phyloP scores from a whole-genome alignment of 2,888 invertebrate genomes.

The Tyria jacobaeae region DNA sequence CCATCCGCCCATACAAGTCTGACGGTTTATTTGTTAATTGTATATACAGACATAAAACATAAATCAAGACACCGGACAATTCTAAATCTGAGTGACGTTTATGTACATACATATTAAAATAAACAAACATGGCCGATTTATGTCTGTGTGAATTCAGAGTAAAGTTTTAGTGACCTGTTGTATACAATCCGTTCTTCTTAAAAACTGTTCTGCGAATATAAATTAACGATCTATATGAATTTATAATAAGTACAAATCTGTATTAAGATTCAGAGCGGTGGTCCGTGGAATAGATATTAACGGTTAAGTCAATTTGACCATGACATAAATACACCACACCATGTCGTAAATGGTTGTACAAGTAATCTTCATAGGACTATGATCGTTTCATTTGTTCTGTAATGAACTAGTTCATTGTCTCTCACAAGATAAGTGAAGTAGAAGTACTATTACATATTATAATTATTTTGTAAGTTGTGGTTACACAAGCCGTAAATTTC shows the following conservation, averaged over 20 bases:
- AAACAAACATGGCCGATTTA: conserved; percentile 5
- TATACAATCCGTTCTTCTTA: not conserved
- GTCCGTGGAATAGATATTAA: conserved; percentile 2
- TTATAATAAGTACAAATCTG: not conserved
- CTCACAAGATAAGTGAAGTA: too few relatives aligned
- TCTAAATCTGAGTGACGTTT: conserved; percentile 16
- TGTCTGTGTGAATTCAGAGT: conserved; percentile 1
- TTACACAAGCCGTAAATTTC: too few relatives aligned
- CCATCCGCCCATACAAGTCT: not conserved
- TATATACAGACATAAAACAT: conserved; percentile 12
- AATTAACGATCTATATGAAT: not conserved
- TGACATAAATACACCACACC: not conserved
- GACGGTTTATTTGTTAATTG: not conserved
- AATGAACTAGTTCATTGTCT: not conserved
- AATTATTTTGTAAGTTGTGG: too few relatives aligned
- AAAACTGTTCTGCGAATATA: not conserved
- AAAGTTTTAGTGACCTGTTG: conserved; percentile 3
- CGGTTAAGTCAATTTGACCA: not conserved
- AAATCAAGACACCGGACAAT: not conserved
- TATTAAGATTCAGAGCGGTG: not conserved
- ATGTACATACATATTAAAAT: conserved; percentile 11
- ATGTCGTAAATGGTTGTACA: not conserved
- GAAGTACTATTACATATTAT: too few relatives aligned
- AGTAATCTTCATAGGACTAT: not conserved
- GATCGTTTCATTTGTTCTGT: not conserved